Evolutionary conservation across 2,888 invertebrate species (phyloP), one percentile per base, ranked within the genome.

Genomic region (Syrphus vitripennis): DNA sequence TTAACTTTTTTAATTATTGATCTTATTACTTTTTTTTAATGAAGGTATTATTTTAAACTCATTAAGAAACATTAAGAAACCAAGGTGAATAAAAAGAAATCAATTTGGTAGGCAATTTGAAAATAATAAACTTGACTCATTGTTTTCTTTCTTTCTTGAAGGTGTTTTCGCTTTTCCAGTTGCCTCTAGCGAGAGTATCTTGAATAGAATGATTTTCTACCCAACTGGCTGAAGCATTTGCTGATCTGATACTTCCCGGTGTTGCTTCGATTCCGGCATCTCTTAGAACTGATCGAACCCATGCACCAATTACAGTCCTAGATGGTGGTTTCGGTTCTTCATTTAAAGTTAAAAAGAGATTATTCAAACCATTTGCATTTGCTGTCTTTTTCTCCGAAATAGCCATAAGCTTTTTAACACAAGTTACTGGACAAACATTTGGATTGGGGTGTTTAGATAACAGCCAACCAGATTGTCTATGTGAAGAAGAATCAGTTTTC

Each of bases 391-490:
- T 80, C 3, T 42, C 12, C 4, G 67, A 80, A 53, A 80, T 14
- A 5, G 63, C 19, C 34, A 71, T 16, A 12, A 67, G 16, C 14
- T 53, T 48, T 1, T 42, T 70, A 12, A 61, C 16, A 48, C 40
- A 69, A 19, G 6, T 14, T 24, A 70, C 42, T 9, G 77, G 77
- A 31, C 61, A 78, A 2, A 78, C 70, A 26, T 70, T 78, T 19
- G 50, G 21, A 37, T 70, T 70, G 0, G 61, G 53, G 61, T 78
- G 77, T n/a, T 63, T 61, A 4, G 70, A 70, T 5, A 69, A 42
- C 2, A 63, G 14, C 77, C 61, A 70, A 10, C 29, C 29, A 29
- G 63, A 75, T 42, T 72, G 79, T 6, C 63, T 61, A 40, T 71
- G 55, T 3, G 10, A 5, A 14, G 57, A 10, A n/a, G 48, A 14